Conservation (phyloP, 2,113 vertebrate species). For the Mesembrinibis cayennensis region DNA sequence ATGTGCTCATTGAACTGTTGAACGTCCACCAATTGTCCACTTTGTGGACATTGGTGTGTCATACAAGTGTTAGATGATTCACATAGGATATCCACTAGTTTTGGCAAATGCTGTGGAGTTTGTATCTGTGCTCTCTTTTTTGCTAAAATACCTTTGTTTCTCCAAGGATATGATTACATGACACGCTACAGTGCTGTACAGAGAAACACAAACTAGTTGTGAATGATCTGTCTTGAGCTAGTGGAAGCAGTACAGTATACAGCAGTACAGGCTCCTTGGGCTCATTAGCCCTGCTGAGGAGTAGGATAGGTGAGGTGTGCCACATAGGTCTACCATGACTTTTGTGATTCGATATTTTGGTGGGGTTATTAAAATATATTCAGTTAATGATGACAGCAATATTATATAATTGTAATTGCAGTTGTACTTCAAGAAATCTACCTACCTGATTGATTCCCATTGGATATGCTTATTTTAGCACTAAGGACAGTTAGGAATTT, state of each 20-base stretch:
- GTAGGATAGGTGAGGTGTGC: background rate
- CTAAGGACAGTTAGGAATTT: background rate
- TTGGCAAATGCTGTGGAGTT: background rate
- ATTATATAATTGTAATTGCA: background rate
- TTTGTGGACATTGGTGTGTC: accelerated
- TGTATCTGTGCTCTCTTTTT: background rate
- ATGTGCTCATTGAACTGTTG: background rate
- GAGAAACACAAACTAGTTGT: background rate
- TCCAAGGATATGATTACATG: background rate
- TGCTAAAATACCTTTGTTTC: background rate
- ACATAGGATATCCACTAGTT: background rate
- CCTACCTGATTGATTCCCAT: background rate
- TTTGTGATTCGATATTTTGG: background rate
- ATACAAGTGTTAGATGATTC: accelerated
- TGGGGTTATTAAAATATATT: background rate
- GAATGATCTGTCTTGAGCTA: background rate
- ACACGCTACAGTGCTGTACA: background rate
- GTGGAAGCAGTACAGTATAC: background rate
- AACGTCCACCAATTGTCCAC: background rate
- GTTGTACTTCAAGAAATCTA: background rate
- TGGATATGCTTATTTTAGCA: background rate
- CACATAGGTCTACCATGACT: background rate
- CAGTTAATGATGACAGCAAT: background rate
- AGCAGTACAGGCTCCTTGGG: background rate
- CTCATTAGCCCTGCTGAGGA: background rate